phyloP scores from a whole-genome alignment of 2,888 invertebrate species.

The Dascillus cervinus region DNA sequence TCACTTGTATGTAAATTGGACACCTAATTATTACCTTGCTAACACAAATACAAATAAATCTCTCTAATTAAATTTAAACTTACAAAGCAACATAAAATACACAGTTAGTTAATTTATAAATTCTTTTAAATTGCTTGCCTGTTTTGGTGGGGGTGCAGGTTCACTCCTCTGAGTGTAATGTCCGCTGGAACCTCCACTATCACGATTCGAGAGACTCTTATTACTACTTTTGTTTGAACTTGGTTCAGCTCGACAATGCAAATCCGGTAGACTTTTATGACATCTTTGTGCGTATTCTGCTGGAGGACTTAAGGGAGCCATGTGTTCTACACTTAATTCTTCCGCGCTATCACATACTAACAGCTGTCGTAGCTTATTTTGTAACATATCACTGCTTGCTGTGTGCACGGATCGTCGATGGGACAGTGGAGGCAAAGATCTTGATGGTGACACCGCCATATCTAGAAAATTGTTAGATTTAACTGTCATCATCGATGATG shows the following conservation, averaged over 20 bases:
- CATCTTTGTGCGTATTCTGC: slow-evolving; percentile 60
- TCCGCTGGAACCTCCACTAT: slow-evolving; percentile 75
- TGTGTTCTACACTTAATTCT: slow-evolving; percentile 47
- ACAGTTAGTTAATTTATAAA: too few relatives aligned
- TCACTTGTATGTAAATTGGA: too few relatives aligned
- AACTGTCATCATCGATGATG: too few relatives aligned
- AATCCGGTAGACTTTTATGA: slow-evolving; percentile 73
- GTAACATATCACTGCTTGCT: slow-evolving; percentile 56
- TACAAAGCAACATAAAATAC: too few relatives aligned
- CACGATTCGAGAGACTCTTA: slow-evolving; percentile 55
- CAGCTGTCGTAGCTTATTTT: slow-evolving; percentile 69
- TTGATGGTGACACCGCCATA: slow-evolving; percentile 45
- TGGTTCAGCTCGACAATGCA: slow-evolving; percentile 42
- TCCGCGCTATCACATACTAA: slow-evolving; percentile 69
- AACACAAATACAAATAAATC: too few relatives aligned
- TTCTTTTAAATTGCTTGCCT: slow-evolving; percentile 24
- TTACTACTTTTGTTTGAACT: slow-evolving; percentile 44
- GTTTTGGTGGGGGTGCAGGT: slow-evolving; percentile 48
- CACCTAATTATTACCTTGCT: too few relatives aligned
- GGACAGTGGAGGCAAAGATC: slow-evolving; percentile 47
- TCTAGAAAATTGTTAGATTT: too few relatives aligned
- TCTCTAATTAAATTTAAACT: too few relatives aligned
- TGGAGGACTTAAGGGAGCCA: slow-evolving; percentile 59
- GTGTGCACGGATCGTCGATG: slow-evolving; percentile 46
- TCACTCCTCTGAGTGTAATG: slow-evolving; percentile 78